Evolutionary conservation across 1,140 invertebrate genomes (phyloP).

Genomic region (Tribolium castaneum): DNA sequence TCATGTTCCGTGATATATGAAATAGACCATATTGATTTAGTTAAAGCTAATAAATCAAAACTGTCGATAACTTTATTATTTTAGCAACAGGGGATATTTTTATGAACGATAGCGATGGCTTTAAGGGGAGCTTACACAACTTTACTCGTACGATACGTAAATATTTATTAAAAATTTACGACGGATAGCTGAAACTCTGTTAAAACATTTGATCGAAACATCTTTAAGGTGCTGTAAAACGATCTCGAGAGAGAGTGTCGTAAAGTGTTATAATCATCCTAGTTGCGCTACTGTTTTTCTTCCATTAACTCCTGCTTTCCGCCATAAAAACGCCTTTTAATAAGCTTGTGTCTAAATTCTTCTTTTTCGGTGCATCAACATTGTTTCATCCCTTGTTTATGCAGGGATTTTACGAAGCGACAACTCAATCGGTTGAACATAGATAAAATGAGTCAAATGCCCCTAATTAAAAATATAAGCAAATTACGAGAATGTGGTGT

Average conservation of each 20-base stretch:
- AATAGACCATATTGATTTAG: constrained; percentile 56
- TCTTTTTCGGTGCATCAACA: not conserved
- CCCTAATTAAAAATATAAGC: too few relatives aligned
- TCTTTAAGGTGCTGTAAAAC: not conserved
- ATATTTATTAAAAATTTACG: constrained; percentile 16
- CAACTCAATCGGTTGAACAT: too few relatives aligned
- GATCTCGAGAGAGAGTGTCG: not conserved
- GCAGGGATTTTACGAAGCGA: not conserved
- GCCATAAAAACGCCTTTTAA: not conserved
- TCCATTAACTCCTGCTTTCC: not conserved
- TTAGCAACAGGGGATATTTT: constrained; percentile 53
- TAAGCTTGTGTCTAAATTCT: not conserved
- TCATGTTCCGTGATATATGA: constrained; percentile 51
- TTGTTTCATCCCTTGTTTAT: not conserved
- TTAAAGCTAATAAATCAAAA: constrained; percentile 56
- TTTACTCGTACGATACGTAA: not conserved
- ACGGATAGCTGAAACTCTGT: not conserved
- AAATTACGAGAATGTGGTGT: too few relatives aligned
- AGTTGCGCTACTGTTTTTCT: not conserved
- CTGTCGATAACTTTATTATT: constrained; percentile 59
- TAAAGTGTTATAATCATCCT: not conserved
- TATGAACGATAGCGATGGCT: constrained; percentile 12
- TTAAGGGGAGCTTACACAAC: not conserved
- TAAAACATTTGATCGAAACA: not conserved
- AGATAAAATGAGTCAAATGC: too few relatives aligned